phyloP scores from a whole-genome alignment of 2,797 vertebrate genomes.

The Borostomias antarcticus region DNA sequence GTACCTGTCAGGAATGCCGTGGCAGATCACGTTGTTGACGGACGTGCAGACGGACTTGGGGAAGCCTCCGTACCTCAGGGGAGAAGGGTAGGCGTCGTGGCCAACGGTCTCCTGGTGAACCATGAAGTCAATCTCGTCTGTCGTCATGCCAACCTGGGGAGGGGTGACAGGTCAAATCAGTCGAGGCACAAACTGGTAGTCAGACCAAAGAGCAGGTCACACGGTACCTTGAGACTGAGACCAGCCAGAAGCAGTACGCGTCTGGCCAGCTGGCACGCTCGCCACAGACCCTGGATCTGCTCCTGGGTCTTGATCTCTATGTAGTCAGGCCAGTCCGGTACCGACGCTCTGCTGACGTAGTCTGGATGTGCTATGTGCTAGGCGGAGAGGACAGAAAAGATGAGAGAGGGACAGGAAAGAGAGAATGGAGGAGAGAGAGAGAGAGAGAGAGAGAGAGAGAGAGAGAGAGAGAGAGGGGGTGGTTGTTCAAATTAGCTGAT shows the following conservation, averaged over 20 bases:
- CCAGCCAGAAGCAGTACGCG: slow-evolving; percentile 88
- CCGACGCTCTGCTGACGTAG: slow-evolving; percentile 86
- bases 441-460: not conserved
- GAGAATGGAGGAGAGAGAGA: too few relatives aligned
- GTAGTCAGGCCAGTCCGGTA: slow-evolving; percentile 94
- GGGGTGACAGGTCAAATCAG: slow-evolving; percentile 4
- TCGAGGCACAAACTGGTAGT: not conserved
- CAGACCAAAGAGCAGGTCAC: not conserved
- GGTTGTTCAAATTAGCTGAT: too few relatives aligned
- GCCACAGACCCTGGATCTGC: slow-evolving; percentile 90
- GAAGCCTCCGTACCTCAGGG: slow-evolving; percentile 91
- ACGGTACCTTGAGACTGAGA: slow-evolving; percentile 82
- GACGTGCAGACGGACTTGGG: slow-evolving; percentile 99
- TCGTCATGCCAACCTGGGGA: slow-evolving; percentile 93
- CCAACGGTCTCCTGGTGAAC: slow-evolving; percentile 93
- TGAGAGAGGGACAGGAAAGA: too few relatives aligned
- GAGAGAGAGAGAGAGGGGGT: not conserved
- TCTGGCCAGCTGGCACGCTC: slow-evolving; percentile 92
- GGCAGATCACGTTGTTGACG: slow-evolving; percentile 98
- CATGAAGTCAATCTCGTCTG: slow-evolving; percentile 95
- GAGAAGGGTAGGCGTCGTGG: slow-evolving; percentile 95
- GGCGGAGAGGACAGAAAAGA: too few relatives aligned
- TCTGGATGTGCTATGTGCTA: slow-evolving; percentile 95
- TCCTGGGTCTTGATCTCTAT: slow-evolving; percentile 95
- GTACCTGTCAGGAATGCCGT: slow-evolving; percentile 99